Evolutionary conservation across 2,797 vertebrate species (phyloP).

Genomic region (Oreochromis grahami): DNA sequence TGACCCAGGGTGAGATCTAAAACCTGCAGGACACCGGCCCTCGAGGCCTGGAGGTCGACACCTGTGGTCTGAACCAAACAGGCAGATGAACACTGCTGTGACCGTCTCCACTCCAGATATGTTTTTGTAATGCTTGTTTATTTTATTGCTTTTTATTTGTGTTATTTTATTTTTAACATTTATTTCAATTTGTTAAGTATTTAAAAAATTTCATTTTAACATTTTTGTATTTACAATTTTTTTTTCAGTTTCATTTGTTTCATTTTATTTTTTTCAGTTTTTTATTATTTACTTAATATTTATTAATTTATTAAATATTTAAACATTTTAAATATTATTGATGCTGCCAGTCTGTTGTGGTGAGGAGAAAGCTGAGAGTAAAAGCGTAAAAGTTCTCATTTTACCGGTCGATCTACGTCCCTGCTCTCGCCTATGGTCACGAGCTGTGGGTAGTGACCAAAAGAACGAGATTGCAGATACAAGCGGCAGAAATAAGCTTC

Average conservation of each 20-base stretch:
- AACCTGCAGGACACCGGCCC: no score
- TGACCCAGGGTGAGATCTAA: no score
- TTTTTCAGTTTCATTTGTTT: neutral
- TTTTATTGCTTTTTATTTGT: neutral
- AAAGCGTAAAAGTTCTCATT: neutral
- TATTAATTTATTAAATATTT: neutral
- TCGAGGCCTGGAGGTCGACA: no score
- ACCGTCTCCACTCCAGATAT: neutral
- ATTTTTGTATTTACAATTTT: neutral
- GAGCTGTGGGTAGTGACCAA: neutral
- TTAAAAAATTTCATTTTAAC: neutral
- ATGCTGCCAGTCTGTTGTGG: neutral
- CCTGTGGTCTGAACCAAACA: neutral
- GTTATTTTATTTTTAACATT: neutral
- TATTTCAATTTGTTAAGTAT: neutral
- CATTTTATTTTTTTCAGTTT: neutral
- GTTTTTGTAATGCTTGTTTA: neutral
- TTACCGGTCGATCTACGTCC: neutral
- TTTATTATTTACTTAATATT: neutral
- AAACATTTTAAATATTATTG: neutral
- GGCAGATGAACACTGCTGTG: neutral
- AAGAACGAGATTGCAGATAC: neutral
- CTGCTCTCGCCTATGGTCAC: neutral
- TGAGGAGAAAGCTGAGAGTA: neutral
- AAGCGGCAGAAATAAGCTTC: neutral